Conservation (phyloP, 2,888 invertebrate species). For the Nowickia ferox region DNA sequence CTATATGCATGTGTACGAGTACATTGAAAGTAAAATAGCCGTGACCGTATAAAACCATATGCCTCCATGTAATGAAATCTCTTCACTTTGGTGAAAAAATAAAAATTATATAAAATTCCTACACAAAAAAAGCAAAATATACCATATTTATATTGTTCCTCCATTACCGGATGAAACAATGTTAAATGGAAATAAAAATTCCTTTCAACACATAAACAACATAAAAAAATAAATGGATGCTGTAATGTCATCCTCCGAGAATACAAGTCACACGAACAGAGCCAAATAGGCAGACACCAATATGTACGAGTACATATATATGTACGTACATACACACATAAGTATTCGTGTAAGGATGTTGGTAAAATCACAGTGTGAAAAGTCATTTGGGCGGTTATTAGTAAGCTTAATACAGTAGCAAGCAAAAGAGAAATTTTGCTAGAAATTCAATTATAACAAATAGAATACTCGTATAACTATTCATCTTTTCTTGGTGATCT, state of each 20-base stretch:
- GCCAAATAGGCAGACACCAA: conserved; percentile 3
- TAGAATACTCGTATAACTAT: too few species aligned
- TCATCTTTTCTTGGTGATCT: too few species aligned
- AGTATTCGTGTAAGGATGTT: not conserved
- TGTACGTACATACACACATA: too few species aligned
- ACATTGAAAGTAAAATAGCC: not conserved
- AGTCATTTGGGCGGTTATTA: conserved; percentile 41
- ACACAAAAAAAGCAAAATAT: conserved; percentile 21
- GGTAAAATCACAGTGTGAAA: conserved; percentile 45
- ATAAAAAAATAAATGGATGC: conserved; percentile 56
- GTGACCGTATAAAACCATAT: conserved; percentile 50
- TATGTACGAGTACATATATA: not conserved
- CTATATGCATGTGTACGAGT: too few species aligned
- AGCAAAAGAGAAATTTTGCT: conserved; percentile 2
- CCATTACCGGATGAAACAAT: conserved; percentile 65
- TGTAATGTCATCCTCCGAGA: conserved; percentile 31
- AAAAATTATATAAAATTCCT: conserved; percentile 33
- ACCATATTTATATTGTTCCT: conserved; percentile 51
- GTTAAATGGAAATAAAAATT: conserved; percentile 71
- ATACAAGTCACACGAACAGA: not conserved
- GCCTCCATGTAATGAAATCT: conserved; percentile 25
- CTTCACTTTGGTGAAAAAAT: conserved; percentile 34
- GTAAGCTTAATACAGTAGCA: conserved; percentile 2
- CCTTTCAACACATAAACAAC: conserved; percentile 67
- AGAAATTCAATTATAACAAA: too few species aligned